Conservation (phyloP, 2,888 invertebrate genomes). For the Macaria notata region DNA sequence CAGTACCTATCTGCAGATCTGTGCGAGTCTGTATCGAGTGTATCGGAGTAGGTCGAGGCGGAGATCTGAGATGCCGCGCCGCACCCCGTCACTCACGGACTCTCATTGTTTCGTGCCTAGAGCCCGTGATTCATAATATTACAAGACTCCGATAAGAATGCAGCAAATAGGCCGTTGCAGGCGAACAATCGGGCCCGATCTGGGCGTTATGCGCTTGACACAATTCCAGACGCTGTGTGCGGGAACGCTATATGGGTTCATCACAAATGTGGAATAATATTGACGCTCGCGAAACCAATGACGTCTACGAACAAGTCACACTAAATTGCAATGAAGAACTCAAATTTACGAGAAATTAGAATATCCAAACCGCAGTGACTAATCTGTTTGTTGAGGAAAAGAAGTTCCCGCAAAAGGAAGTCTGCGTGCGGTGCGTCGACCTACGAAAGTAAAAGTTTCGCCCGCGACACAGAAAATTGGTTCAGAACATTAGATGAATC, state of each 20-base stretch:
- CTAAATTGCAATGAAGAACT: conserved; percentile 16
- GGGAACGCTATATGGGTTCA: conserved; percentile 50
- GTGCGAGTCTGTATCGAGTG: conserved; percentile 33
- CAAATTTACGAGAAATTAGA: conserved; percentile 25
- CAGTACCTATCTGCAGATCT: conserved; percentile 66
- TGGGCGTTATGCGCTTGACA: conserved; percentile 64
- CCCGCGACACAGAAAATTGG: conserved; percentile 5
- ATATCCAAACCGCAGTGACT: conserved; percentile 29
- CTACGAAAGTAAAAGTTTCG: conserved; percentile 20
- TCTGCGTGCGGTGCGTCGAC: conserved; percentile 7
- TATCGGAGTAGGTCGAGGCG: conserved; percentile 54
- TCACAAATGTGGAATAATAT: conserved; percentile 33
- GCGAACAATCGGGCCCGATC: conserved; percentile 59
- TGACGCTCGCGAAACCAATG: conserved; percentile 27
- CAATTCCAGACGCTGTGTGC: conserved; percentile 55
- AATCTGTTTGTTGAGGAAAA: conserved; percentile 28
- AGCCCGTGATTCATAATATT: conserved; percentile 72
- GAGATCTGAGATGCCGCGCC: conserved; percentile 69
- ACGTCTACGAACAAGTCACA: conserved; percentile 33
- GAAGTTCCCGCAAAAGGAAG: conserved; percentile 2
- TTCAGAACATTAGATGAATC: conserved; percentile 1
- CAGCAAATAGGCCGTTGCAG: conserved; percentile 73
- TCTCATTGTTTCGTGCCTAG: conserved; percentile 70
- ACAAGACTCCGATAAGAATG: conserved; percentile 72
- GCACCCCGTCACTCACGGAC: conserved; percentile 70